A percentile compares a stretch with the other conserved stretches of the same genome.
phyloP scores from a whole-genome alignment of 2,113 vertebrate species.

The Cynocephalus volans region DNA sequence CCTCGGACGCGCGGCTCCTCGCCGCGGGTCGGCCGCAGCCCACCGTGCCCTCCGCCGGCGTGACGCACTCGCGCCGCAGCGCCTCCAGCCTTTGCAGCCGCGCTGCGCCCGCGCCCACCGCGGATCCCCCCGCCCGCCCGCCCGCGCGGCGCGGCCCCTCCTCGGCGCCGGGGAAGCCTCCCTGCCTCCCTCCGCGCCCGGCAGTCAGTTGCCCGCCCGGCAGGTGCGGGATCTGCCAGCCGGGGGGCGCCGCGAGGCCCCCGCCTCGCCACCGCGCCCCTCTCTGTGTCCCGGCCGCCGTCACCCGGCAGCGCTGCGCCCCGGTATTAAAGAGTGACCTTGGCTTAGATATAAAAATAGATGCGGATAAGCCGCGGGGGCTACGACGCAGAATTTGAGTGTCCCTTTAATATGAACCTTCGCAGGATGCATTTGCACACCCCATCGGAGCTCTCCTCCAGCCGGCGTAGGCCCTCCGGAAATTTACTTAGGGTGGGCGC shows the following conservation, averaged over 20 bases:
- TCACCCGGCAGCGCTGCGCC: background rate
- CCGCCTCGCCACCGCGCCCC: background rate
- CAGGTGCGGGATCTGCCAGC: background rate
- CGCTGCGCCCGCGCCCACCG: slow-evolving; percentile 65
- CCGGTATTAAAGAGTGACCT: slow-evolving; percentile 72
- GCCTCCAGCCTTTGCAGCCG: background rate
- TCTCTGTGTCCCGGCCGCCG: background rate
- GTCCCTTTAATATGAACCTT: background rate
- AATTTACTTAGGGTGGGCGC: background rate
- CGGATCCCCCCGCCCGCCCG: slow-evolving; percentile 68
- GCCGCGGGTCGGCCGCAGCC: slow-evolving; percentile 69
- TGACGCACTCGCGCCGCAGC: slow-evolving; percentile 82
- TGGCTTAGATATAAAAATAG: slow-evolving; percentile 71
- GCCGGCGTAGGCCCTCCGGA: background rate
- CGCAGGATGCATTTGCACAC: background rate
- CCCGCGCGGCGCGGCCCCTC: slow-evolving; percentile 10
- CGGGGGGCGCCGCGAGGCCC: background rate
- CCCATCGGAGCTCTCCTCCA: background rate
- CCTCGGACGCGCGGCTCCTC: background rate
- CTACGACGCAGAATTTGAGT: background rate
- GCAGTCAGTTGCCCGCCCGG: background rate
- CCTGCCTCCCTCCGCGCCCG: background rate
- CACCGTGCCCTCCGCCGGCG: slow-evolving; percentile 77
- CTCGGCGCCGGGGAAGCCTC: background rate
- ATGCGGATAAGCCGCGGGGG: slow-evolving; percentile 36